phyloP scores from a whole-genome alignment of 2,888 invertebrate genomes.

The Amphipoea oculea region DNA sequence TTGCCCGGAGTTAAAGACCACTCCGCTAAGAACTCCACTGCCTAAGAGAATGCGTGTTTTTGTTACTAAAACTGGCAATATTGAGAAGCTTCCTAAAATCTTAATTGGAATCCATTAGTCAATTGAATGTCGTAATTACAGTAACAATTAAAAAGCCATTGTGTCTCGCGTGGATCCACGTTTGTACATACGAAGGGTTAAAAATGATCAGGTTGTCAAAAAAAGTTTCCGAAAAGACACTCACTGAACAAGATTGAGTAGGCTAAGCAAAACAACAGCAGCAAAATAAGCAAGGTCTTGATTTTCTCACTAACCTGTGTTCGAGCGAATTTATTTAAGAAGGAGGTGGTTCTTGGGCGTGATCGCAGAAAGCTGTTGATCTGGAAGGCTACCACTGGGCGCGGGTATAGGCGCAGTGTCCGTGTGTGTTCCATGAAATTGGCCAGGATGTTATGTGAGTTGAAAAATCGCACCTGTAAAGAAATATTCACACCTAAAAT shows the following conservation, averaged over 20 bases:
- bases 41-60: conserved; percentile 86
- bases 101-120: neutral
- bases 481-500: neutral
- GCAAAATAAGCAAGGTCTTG: neutral
- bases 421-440: conserved; percentile 99
- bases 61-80: neutral
- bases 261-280: neutral
- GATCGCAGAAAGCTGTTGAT: conserved; percentile 99
- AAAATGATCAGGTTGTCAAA: neutral
- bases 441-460: conserved; percentile 98
- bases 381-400: conserved; percentile 99
- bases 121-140: no score
- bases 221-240: neutral
- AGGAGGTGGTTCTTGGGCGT: conserved; percentile 96
- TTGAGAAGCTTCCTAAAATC: neutral
- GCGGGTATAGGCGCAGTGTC: conserved; percentile 98
- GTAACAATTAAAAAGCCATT: no score
- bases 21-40: conserved; percentile 99
- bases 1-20: conserved; percentile 99
- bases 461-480: conserved; percentile 97
- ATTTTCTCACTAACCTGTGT: conserved; percentile 92
- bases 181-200: neutral
- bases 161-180: no score
- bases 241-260: neutral
- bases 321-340: conserved; percentile 97